Conservation (phyloP, 1,140 invertebrate genomes). For the Xylocopa sonorina region DNA sequence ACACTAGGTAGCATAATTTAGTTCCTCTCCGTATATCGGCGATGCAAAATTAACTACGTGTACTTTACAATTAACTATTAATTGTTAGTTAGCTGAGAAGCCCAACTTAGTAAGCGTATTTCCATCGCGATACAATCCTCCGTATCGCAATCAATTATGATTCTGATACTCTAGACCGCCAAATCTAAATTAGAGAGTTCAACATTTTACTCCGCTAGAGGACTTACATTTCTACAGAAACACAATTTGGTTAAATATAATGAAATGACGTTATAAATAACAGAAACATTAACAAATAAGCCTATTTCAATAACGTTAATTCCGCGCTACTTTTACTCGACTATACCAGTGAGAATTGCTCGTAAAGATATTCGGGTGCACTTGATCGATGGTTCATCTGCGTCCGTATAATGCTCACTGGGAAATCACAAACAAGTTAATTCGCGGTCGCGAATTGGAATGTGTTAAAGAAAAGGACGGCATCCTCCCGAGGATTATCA, state of each 20-base stretch:
- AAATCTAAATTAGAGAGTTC: not conserved
- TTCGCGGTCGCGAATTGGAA: not conserved
- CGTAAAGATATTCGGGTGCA: too few species aligned
- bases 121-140: not conserved
- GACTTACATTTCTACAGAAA: too few species aligned
- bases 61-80: conserved; percentile 7
- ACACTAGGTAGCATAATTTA: not conserved
- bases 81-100: not conserved
- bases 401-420: conserved; percentile 1
- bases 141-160: too few species aligned
- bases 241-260: not conserved
- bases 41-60: not conserved
- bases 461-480: not conserved
- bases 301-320: too few species aligned
- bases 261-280: too few species aligned
- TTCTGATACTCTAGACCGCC: not conserved
- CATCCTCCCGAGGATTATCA: not conserved
- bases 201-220: too few species aligned
- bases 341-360: too few species aligned
- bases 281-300: too few species aligned
- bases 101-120: conserved; percentile 27
- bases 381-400: not conserved
- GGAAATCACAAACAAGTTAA: not conserved
- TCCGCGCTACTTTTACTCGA: too few species aligned
- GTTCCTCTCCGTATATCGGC: not conserved